Evolutionary conservation across 2,113 vertebrate genomes (phyloP), one percentile per base, ranked within the genome.

Genomic region (Aptenodytes patagonicus): DNA sequence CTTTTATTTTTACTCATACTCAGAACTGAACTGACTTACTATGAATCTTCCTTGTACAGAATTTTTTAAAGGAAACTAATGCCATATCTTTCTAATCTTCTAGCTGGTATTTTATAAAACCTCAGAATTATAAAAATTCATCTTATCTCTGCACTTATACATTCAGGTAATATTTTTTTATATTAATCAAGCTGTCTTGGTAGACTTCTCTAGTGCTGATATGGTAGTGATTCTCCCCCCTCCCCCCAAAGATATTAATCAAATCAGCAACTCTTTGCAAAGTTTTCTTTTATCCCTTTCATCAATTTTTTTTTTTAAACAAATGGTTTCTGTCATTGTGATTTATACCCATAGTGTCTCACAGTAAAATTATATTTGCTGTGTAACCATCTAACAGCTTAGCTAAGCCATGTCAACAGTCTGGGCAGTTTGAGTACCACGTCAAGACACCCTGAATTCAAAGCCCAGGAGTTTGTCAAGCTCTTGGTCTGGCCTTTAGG

Each of bases 241-340:
- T 13, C 13, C 20, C 3, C 28, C 17, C 3, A n/a, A 85, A 85
- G 51, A 49, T 21, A 82, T 26, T 83, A 24, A 85, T 60, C 31
- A 89, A 76, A 85, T 80, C 66, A 80, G 34, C 34, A 95, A 32
- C 34, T 72, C 20, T 65, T 64, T 62, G 29, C 2, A 5, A 87
- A 79, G 15, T 62, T 96, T 87, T 82, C 9, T 64, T 88, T 89
- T 38, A 44, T 20, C 6, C 11, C 18, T 71, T 79, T 55, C 44
- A 64, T 70, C 11, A 66, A 10, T 38, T 31, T 31, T 19, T 80
- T 40, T 62, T 77, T 44, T 71, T 18, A 17, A 83, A 79, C 36
- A 93, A 90, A 80, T n/a, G 13, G 10, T 42, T 90, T 87, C 70
- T 95, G 78, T 83, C 90, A 83, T 20, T 72, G 46, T 92, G 70